phyloP scores from a whole-genome alignment of 2,888 invertebrate species.

The Yponomeuta plumbellus region DNA sequence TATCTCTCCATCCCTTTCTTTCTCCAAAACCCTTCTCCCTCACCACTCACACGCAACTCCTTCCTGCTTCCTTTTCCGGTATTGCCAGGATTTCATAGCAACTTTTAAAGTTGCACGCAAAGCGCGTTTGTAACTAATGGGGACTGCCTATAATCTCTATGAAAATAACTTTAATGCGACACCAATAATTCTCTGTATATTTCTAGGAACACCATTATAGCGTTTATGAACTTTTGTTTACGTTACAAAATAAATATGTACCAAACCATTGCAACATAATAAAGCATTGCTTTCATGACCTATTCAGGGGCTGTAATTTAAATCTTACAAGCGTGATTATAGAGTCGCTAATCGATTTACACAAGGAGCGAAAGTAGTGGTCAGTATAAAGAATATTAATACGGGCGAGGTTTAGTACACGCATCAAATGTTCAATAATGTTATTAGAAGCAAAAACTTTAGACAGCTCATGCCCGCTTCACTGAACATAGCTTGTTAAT shows the following conservation, averaged over 20 bases:
- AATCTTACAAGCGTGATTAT: not conserved
- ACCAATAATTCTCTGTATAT: too few relatives aligned
- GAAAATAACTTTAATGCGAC: too few relatives aligned
- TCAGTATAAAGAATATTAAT: not conserved
- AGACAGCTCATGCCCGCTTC: slow-evolving; percentile 6
- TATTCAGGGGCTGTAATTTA: not conserved
- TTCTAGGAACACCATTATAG: too few relatives aligned
- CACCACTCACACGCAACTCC: too few relatives aligned
- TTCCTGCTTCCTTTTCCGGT: too few relatives aligned
- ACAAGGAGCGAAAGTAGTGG: slow-evolving; percentile 10
- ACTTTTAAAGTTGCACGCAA: too few relatives aligned
- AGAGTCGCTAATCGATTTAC: slow-evolving; percentile 9
- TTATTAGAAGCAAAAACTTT: slow-evolving; percentile 8
- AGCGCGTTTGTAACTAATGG: too few relatives aligned
- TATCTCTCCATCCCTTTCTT: too few relatives aligned
- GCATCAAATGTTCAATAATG: slow-evolving; percentile 7
- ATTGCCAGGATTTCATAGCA: too few relatives aligned
- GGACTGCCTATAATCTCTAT: too few relatives aligned
- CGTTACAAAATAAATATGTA: not conserved
- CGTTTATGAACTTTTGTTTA: too few relatives aligned
- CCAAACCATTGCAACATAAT: not conserved
- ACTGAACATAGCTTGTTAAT: slow-evolving; percentile 3
- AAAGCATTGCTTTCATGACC: not conserved
- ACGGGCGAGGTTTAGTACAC: not conserved
- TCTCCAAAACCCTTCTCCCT: too few relatives aligned